A percentile compares a stretch with the other conserved stretches of the same genome.
These are phyloP conservation scores for Whitmania pigra DNA, from an alignment of 1,140 invertebrate species.

Conservation along the genomic window DNA sequence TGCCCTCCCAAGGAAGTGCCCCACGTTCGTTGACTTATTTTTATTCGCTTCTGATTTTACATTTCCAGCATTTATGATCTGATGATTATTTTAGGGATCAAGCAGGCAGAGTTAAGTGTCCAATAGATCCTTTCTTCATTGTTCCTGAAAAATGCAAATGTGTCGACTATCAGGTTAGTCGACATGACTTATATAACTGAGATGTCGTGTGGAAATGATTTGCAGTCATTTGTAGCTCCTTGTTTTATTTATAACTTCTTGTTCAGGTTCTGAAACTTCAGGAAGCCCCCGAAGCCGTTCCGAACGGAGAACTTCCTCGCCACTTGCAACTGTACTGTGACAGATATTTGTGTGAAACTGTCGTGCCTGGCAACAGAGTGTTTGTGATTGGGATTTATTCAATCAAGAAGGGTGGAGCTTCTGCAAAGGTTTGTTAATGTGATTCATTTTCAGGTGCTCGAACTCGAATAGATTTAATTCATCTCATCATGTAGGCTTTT, in stretches of 20 bases:
- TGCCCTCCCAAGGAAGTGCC: constrained; percentile 85
- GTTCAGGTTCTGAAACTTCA: constrained; percentile 63
- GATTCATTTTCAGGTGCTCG: too few species aligned
- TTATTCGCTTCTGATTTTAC: neutral
- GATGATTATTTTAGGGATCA: constrained; percentile 53
- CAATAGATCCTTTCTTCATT: constrained; percentile 94
- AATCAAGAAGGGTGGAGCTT: constrained; percentile 72
- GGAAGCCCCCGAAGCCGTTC: constrained; percentile 88
- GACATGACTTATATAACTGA: neutral
- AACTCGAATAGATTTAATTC: too few species aligned
- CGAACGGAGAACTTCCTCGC: constrained; percentile 94
- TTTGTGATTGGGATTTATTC: constrained; percentile 88
- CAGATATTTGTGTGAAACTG: constrained; percentile 80
- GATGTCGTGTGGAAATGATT: neutral
- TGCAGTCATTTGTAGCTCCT: too few species aligned
- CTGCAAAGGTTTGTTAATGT: constrained; percentile 21
- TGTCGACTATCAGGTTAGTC: constrained; percentile 65
- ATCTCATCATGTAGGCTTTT: neutral
- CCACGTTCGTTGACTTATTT: constrained; percentile 52
- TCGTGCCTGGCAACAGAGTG: constrained; percentile 90
- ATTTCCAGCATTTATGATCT: neutral
- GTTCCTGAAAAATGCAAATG: constrained; percentile 91
- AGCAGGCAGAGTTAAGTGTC: constrained; percentile 63
- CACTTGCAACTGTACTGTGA: constrained; percentile 91
- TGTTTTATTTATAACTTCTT: neutral